These are phyloP conservation scores for Cavia porcellus DNA, from an alignment of 2,113 vertebrate species.

Conservation along the genomic window DNA sequence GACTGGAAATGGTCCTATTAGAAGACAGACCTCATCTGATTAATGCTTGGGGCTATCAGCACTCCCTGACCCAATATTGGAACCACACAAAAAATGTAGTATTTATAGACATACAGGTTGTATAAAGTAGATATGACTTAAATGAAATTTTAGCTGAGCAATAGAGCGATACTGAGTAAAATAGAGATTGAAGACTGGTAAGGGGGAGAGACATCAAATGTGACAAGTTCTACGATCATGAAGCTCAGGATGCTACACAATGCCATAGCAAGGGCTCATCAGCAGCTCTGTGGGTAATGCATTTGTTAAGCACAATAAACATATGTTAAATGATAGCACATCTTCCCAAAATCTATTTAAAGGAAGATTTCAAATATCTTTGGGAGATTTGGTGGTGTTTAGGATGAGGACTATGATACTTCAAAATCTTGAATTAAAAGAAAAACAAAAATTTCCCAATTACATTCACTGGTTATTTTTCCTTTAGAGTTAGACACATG, in stretches of 20 bases:
- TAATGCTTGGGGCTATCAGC: neutral
- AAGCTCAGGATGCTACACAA: neutral
- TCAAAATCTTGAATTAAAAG: slow-evolving; percentile 47
- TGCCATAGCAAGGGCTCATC: neutral
- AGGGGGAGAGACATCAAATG: neutral
- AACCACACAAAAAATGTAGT: neutral
- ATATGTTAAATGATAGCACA: neutral
- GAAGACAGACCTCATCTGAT: neutral
- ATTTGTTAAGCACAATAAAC: neutral
- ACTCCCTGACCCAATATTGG: neutral
- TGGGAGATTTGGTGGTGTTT: neutral
- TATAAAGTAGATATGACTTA: slow-evolving; percentile 24
- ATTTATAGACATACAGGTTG: neutral
- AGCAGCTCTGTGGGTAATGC: neutral
- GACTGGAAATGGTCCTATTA: neutral
- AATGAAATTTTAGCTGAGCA: slow-evolving; percentile 21
- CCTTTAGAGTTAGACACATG: neutral
- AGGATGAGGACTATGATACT: neutral
- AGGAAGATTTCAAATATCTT: neutral
- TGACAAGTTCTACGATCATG: neutral
- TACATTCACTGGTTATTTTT: neutral
- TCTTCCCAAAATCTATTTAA: neutral
- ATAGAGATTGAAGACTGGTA: neutral
- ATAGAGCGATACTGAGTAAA: neutral
- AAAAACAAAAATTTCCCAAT: neutral